Conservation (phyloP, 1,140 invertebrate species). For the Sycobia sp. region DNA sequence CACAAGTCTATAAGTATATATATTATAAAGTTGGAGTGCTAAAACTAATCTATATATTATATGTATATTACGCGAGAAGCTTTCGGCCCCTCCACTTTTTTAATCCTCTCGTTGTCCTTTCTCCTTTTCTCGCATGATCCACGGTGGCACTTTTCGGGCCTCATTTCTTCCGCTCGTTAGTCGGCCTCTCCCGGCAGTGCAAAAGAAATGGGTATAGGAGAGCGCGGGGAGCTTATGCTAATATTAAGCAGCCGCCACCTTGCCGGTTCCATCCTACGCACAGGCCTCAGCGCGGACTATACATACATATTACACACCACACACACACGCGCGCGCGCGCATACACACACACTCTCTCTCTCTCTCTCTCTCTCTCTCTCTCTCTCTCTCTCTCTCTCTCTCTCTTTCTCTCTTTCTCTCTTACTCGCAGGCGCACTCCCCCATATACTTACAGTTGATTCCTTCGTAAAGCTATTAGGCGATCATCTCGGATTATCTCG, state of each 20-base stretch:
- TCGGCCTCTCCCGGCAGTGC: neutral
- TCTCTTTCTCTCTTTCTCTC: neutral
- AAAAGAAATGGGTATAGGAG: constrained; percentile 8
- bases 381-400: neutral
- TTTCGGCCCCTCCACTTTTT: neutral
- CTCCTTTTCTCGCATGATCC: constrained; percentile 11
- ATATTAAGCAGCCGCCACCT: constrained; percentile 37
- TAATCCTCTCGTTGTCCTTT: neutral
- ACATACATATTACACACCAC: too few relatives aligned
- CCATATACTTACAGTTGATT: constrained; percentile 47
- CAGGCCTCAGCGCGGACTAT: neutral
- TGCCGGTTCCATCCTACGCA: neutral
- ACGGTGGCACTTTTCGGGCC: constrained; percentile 41
- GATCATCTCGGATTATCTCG: constrained; percentile 61
- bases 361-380: neutral
- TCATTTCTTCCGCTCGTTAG: constrained; percentile 42
- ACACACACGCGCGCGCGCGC: too few relatives aligned
- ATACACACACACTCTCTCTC: neutral
- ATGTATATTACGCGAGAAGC: too few relatives aligned
- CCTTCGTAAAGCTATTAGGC: constrained; percentile 62
- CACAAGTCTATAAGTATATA: too few relatives aligned
- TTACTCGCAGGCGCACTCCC: neutral
- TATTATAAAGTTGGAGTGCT: too few relatives aligned
- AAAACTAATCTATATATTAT: too few relatives aligned
- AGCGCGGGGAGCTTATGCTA: constrained; percentile 40